These are phyloP conservation scores for Bothrops jararaca DNA, from an alignment of 2,113 vertebrate species.

Conservation along the genomic window DNA sequence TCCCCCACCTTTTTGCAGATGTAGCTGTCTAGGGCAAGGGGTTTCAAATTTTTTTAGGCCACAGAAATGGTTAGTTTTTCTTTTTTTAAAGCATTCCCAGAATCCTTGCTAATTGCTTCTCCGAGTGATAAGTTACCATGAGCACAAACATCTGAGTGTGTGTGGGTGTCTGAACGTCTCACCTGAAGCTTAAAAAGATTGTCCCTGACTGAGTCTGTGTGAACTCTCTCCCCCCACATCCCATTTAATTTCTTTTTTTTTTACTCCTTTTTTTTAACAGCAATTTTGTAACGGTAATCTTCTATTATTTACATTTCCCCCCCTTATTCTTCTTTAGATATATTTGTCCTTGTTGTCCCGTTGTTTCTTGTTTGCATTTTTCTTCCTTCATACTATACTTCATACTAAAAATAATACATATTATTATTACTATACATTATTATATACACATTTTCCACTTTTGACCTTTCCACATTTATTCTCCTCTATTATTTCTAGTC, in stretches of 20 bases:
- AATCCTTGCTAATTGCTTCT: not conserved
- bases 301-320: too few relatives aligned
- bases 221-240: not conserved
- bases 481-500: too few relatives aligned
- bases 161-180: not conserved
- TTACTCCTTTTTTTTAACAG: too few relatives aligned
- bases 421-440: too few relatives aligned
- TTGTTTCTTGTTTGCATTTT: too few relatives aligned
- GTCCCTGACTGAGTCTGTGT: not conserved
- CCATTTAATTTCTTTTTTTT: not conserved
- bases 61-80: not conserved
- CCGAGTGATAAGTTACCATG: not conserved
- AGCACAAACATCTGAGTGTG: not conserved
- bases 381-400: too few relatives aligned
- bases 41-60: not conserved
- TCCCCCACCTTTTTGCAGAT: not conserved
- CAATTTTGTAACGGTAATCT: too few relatives aligned
- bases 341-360: too few relatives aligned
- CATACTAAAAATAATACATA: too few relatives aligned
- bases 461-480: too few relatives aligned
- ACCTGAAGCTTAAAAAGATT: not conserved
- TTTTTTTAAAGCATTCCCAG: not conserved
- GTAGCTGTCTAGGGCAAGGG: not conserved
- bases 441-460: too few relatives aligned
- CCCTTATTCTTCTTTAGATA: too few relatives aligned